A percentile compares a stretch with the other conserved stretches of the same genome.
These are phyloP conservation scores for Trichonephila clavata DNA, from an alignment of 1,140 invertebrate species.

Conservation along the genomic window DNA sequence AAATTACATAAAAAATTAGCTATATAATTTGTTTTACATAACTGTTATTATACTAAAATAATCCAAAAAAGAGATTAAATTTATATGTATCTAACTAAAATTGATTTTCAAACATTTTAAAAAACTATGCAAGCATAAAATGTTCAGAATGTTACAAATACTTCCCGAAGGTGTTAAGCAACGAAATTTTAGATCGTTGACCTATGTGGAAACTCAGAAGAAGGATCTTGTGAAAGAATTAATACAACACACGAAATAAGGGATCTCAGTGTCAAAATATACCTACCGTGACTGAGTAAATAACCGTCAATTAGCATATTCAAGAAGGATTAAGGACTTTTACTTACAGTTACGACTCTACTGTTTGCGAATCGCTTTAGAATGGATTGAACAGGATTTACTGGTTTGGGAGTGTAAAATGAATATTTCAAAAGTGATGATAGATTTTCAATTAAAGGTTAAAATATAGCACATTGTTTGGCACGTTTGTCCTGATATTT, in stretches of 20 bases:
- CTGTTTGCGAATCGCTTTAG: background rate
- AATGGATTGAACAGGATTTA: conserved; percentile 1
- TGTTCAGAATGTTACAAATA: background rate
- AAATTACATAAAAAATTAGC: no score
- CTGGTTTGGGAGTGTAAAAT: background rate
- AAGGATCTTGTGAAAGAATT: conserved; percentile 46
- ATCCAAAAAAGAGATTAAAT: no score
- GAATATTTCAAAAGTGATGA: conserved; percentile 26
- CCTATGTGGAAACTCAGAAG: background rate
- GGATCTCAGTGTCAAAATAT: conserved; percentile 46
- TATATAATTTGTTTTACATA: no score
- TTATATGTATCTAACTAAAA: no score
- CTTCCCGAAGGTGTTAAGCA: background rate
- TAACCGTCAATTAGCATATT: conserved; percentile 29
- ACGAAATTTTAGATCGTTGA: conserved; percentile 34
- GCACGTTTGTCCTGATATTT: background rate
- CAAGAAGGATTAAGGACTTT: conserved; percentile 2
- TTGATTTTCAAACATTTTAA: no score
- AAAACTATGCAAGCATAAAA: background rate
- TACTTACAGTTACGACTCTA: background rate
- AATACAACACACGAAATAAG: conserved; percentile 32
- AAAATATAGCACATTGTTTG: background rate
- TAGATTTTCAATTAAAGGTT: background rate
- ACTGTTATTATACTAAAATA: no score
- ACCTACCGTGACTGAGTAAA: conserved; percentile 37